Percentiles rank a stretch among this genome's conserved stretches.
Conservation (phyloP, 2,888 invertebrate genomes). For the Meghimatium bilineatum region DNA sequence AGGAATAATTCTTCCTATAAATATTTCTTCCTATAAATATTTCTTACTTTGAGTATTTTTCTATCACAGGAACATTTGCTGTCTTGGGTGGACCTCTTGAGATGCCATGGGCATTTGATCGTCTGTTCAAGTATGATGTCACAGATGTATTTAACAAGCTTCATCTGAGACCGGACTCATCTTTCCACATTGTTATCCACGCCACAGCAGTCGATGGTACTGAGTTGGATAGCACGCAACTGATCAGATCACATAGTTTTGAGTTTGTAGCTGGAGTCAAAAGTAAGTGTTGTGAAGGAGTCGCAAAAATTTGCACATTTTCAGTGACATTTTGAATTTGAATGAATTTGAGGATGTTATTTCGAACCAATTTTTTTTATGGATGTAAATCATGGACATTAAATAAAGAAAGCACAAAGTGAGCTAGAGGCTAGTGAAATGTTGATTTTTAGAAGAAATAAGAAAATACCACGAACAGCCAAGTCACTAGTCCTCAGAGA, state of each 20-base stretch:
- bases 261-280: conserved; percentile 49
- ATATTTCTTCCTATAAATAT: background rate
- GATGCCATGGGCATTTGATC: conserved; percentile 56
- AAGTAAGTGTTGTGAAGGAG: background rate
- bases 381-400: no score
- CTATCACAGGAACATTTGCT: conserved; percentile 50
- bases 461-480: no score
- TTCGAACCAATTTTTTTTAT: no score
- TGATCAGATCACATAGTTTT: conserved; percentile 51
- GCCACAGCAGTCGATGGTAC: conserved; percentile 51
- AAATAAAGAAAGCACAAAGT: no score
- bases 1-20: no score
- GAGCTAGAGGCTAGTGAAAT: no score
- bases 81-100: conserved; percentile 54
- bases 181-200: conserved; percentile 46
- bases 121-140: conserved; percentile 57
- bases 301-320: no score
- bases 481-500: no score
- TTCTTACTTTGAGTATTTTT: background rate
- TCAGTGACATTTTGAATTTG: no score
- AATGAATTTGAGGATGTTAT: no score
- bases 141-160: conserved; percentile 53
- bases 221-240: conserved; percentile 31
- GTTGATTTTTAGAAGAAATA: no score
- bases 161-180: conserved; percentile 46